Percentiles rank a stretch among this genome's conserved stretches.
These are phyloP conservation scores for Tinamus major DNA, from an alignment of 2,797 vertebrate species.

Conservation along the genomic window DNA sequence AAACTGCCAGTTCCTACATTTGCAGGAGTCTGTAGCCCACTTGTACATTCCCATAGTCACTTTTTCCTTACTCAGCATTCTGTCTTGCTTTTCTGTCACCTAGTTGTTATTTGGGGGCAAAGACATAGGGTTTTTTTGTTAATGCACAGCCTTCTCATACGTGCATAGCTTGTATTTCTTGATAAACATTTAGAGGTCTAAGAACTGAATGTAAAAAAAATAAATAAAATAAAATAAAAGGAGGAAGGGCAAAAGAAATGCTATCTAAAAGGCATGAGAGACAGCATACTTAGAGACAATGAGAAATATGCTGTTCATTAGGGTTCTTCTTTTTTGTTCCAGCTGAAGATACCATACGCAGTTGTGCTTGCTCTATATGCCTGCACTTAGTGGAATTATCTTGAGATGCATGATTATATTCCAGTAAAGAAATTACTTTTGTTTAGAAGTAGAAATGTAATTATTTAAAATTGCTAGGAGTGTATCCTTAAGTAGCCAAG, in stretches of 20 bases:
- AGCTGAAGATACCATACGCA: not conserved
- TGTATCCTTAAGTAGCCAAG: constrained; percentile 10
- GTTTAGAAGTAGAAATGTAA: constrained; percentile 50
- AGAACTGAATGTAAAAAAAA: not conserved
- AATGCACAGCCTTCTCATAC: not conserved
- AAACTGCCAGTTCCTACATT: not conserved
- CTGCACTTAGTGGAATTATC: constrained; percentile 12
- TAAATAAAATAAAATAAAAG: no score
- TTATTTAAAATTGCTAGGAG: constrained; percentile 27
- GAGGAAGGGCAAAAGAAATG: not conserved
- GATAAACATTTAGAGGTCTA: not conserved
- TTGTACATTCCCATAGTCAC: no score
- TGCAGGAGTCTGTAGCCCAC: not conserved
- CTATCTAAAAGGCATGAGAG: not conserved
- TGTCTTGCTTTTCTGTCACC: not conserved
- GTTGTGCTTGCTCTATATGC: constrained; percentile 41
- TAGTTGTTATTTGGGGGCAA: not conserved
- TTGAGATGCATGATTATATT: not conserved
- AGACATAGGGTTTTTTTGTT: not conserved
- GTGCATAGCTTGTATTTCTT: not conserved
- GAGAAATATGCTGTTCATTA: not conserved
- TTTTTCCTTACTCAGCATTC: not conserved
- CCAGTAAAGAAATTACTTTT: constrained; percentile 2
- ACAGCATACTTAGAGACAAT: not conserved
- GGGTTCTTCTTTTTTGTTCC: not conserved